These are phyloP conservation scores for Stigmatopora argus DNA, from an alignment of 2,113 vertebrate species.

Conservation along the genomic window DNA sequence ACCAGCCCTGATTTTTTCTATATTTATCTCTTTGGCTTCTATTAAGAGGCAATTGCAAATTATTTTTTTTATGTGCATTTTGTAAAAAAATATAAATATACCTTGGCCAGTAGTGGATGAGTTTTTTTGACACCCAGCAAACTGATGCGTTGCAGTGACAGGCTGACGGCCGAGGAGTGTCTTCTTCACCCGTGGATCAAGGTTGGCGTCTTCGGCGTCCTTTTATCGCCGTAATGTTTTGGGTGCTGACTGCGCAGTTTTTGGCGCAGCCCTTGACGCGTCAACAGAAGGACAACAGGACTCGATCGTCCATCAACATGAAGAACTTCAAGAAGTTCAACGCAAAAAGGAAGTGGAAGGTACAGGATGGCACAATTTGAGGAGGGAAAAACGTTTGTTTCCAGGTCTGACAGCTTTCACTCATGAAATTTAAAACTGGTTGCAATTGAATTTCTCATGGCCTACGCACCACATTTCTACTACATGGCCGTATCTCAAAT, in stretches of 20 bases:
- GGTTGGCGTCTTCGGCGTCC: conserved; percentile 46
- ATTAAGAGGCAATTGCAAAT: no score
- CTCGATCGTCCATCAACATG: conserved; percentile 78
- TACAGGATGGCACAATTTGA: conserved; percentile 22
- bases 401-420: no score
- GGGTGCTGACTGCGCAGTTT: not conserved
- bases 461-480: no score
- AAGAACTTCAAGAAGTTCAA: conserved; percentile 77
- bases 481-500: no score
- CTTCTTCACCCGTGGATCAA: conserved; percentile 77
- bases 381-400: no score
- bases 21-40: not conserved
- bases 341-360: conserved; percentile 75
- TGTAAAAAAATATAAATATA: no score
- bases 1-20: no score
- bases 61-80: no score
- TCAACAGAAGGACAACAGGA: conserved; percentile 62
- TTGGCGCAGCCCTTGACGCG: conserved; percentile 65
- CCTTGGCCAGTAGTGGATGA: no score
- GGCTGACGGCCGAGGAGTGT: conserved; percentile 69
- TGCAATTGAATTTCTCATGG: no score
- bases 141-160: conserved; percentile 48
- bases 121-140: not conserved
- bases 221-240: not conserved
- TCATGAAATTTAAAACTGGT: no score